A percentile compares a stretch with the other conserved stretches of the same genome.
Evolutionary conservation across 1,140 invertebrate species (phyloP).

Genomic region (Drosophila pseudoobscura): DNA sequence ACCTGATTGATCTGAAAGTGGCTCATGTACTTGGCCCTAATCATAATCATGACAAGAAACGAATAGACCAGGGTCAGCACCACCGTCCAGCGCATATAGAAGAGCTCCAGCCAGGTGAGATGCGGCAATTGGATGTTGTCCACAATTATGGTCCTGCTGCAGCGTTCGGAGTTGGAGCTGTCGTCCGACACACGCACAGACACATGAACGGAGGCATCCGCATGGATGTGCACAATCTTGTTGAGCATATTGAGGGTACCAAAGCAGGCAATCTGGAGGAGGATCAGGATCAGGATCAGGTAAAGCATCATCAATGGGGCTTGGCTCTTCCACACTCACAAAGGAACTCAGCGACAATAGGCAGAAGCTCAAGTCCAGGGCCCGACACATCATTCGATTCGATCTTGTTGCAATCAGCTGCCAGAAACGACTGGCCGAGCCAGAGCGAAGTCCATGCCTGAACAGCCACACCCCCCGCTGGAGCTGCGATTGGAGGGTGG

Average conservation of each 20-base stretch:
- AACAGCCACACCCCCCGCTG: too few relatives aligned
- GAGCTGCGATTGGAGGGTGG: slow-evolving; percentile 12
- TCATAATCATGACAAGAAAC: slow-evolving; percentile 41
- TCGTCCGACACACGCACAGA: not conserved
- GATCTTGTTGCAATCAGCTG: slow-evolving; percentile 15
- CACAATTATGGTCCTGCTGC: slow-evolving; percentile 32
- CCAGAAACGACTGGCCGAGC: slow-evolving; percentile 15
- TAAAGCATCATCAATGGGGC: not conserved
- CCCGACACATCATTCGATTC: slow-evolving; percentile 35
- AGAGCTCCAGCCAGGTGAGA: slow-evolving; percentile 45
- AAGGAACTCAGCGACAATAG: slow-evolving; percentile 47
- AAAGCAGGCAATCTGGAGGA: slow-evolving; percentile 43
- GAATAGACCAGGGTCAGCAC: slow-evolving; percentile 54
- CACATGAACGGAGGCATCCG: slow-evolving; percentile 1
- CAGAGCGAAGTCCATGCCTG: not conserved
- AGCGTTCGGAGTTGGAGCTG: not conserved
- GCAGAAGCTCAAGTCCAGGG: slow-evolving; percentile 37
- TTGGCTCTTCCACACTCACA: slow-evolving; percentile 30
- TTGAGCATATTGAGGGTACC: slow-evolving; percentile 53
- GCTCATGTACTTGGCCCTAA: slow-evolving; percentile 50
- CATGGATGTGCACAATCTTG: slow-evolving; percentile 41
- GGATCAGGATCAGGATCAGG: too few relatives aligned
- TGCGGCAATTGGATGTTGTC: slow-evolving; percentile 16
- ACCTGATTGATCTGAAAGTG: slow-evolving; percentile 50
- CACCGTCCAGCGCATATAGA: slow-evolving; percentile 56